phyloP scores from a whole-genome alignment of 2,113 vertebrate species.

The Brachirus orientalis region DNA sequence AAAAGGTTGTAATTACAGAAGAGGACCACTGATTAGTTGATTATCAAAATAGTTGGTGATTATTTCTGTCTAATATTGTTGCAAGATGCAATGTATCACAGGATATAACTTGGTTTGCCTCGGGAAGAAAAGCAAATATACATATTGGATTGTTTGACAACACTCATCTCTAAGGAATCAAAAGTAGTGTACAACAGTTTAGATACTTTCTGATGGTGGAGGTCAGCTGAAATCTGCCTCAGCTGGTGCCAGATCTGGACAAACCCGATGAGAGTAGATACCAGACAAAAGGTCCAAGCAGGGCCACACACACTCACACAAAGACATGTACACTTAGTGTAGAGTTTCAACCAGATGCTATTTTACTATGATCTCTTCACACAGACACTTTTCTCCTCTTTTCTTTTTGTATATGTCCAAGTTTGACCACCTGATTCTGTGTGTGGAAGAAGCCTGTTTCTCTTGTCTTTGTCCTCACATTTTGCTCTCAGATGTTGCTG shows the following conservation, averaged over 20 bases:
- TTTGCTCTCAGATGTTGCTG: slow-evolving; percentile 26
- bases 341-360: slow-evolving; percentile 12
- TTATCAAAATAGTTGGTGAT: too few relatives aligned
- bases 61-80: too few relatives aligned
- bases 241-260: slow-evolving; percentile 14
- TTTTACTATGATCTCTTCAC: not conserved
- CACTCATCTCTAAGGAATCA: too few relatives aligned
- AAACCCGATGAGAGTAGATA: not conserved
- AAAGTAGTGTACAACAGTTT: too few relatives aligned
- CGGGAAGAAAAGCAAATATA: too few relatives aligned
- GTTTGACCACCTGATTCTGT: slow-evolving; percentile 9
- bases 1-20: too few relatives aligned
- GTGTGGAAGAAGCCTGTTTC: not conserved
- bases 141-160: too few relatives aligned
- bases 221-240: not conserved
- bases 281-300: slow-evolving; percentile 5
- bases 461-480: slow-evolving; percentile 18
- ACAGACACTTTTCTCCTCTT: not conserved
- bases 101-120: too few relatives aligned
- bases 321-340: not conserved
- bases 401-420: not conserved
- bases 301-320: not conserved
- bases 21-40: too few relatives aligned
- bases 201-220: slow-evolving; percentile 12
- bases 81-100: too few relatives aligned